A percentile compares a stretch with the other conserved stretches of the same genome.
Conservation (phyloP, 1,140 invertebrate genomes). For the Saccostrea cuccullata region DNA sequence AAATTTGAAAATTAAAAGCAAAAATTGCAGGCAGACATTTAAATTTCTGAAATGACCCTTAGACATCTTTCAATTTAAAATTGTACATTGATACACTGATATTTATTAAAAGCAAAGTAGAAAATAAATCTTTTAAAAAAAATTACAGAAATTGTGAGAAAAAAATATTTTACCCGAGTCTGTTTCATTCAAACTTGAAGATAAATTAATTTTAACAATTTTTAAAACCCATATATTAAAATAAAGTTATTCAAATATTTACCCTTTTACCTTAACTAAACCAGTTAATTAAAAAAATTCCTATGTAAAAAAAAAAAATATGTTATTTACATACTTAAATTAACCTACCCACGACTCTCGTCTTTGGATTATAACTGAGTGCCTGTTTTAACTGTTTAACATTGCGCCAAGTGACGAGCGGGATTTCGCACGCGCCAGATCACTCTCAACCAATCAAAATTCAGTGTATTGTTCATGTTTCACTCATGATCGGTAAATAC, state of each 20-base stretch:
- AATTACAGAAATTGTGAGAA: too few relatives aligned
- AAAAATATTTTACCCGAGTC: too few relatives aligned
- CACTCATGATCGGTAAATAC: slow-evolving; percentile 8
- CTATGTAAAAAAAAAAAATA: neutral
- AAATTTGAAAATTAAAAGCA: too few relatives aligned
- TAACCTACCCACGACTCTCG: neutral
- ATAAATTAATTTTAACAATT: too few relatives aligned
- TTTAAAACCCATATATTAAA: too few relatives aligned
- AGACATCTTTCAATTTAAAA: too few relatives aligned
- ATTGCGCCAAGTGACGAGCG: slow-evolving; percentile 24
- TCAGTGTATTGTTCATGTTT: neutral
- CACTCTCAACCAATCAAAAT: neutral
- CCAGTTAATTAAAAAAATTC: neutral
- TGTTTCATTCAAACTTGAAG: too few relatives aligned
- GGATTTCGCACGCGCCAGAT: slow-evolving; percentile 14
- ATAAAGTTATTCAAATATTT: neutral
- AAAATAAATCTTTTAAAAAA: too few relatives aligned
- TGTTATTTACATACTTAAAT: neutral
- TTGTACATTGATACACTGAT: too few relatives aligned
- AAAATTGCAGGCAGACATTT: too few relatives aligned
- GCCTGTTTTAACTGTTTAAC: neutral
- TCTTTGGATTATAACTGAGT: neutral
- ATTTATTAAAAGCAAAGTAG: too few relatives aligned
- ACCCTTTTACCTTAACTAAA: neutral
- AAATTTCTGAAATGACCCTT: too few relatives aligned